Evolutionary conservation across 1,140 invertebrate species (phyloP).

Genomic region (Mya arenaria): DNA sequence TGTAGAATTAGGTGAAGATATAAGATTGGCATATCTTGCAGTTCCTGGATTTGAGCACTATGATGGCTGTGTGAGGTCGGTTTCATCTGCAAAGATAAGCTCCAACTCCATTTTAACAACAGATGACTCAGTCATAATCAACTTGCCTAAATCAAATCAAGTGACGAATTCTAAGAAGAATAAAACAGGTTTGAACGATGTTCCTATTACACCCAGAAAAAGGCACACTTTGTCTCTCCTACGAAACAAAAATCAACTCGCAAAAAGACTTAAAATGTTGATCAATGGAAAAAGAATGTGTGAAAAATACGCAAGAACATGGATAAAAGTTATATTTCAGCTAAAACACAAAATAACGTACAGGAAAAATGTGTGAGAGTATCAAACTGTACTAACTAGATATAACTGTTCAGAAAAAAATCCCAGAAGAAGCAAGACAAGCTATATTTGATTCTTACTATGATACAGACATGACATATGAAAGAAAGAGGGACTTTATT

Average conservation of each 20-base stretch:
- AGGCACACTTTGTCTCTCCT: background rate
- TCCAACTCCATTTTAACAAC: background rate
- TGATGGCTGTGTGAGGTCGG: constrained; percentile 7
- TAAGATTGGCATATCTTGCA: constrained; percentile 4
- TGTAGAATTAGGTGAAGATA: background rate
- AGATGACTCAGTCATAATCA: background rate
- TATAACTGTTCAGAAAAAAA: background rate
- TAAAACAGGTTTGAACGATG: background rate
- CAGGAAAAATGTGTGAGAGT: background rate
- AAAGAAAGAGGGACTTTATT: constrained; percentile 10
- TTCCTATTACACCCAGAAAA: background rate
- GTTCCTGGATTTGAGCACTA: constrained; percentile 3
- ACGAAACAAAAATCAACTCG: background rate
- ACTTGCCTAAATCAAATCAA: background rate
- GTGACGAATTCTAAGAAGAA: background rate
- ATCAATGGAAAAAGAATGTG: background rate
- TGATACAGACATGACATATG: background rate
- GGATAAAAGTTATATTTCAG: background rate
- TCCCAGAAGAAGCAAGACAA: background rate
- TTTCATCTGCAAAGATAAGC: background rate
- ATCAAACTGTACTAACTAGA: background rate
- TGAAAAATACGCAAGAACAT: background rate
- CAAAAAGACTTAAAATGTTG: background rate
- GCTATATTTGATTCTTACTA: constrained; percentile 1
- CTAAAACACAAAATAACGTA: background rate